Evolutionary conservation across 2,113 vertebrate species (phyloP).

Genomic region (Aspidoscelis tigris): DNA sequence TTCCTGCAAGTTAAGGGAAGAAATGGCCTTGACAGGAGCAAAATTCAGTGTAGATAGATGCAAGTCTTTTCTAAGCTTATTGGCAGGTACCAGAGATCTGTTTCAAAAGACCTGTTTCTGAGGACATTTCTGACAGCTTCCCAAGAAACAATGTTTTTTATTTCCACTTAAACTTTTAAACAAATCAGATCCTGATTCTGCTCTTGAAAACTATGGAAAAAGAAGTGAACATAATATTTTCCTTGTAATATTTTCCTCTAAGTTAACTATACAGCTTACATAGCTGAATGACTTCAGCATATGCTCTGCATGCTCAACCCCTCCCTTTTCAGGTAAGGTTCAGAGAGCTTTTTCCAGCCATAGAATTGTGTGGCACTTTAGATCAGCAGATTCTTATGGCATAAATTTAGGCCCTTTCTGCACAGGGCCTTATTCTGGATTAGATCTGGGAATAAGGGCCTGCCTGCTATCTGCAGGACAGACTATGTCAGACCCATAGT

Average conservation of each 20-base stretch:
- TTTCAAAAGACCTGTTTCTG: slow-evolving; percentile 22
- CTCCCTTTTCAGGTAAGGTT: not conserved
- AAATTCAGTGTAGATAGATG: slow-evolving; percentile 36
- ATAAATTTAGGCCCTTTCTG: not conserved
- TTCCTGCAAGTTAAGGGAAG: slow-evolving; percentile 7
- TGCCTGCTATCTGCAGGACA: no score
- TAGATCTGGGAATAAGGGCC: no score
- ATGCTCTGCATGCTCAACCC: no score
- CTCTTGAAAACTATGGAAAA: slow-evolving; percentile 23
- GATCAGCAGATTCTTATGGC: not conserved
- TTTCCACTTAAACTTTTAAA: slow-evolving; percentile 25
- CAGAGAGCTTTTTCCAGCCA: slow-evolving; percentile 29
- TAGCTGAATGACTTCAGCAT: no score
- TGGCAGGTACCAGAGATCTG: not conserved
- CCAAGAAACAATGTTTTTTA: not conserved
- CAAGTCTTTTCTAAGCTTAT: not conserved
- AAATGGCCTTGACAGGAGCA: not conserved
- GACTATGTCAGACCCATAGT: no score
- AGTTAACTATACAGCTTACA: not conserved
- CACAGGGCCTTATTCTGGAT: no score
- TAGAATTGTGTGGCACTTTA: slow-evolving; percentile 10
- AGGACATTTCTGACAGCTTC: not conserved
- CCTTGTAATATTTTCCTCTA: not conserved
- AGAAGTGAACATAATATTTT: slow-evolving; percentile 20
- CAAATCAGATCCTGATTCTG: not conserved